These are phyloP conservation scores for Agrochola lota DNA, from an alignment of 2,888 invertebrate genomes.

Conservation along the genomic window DNA sequence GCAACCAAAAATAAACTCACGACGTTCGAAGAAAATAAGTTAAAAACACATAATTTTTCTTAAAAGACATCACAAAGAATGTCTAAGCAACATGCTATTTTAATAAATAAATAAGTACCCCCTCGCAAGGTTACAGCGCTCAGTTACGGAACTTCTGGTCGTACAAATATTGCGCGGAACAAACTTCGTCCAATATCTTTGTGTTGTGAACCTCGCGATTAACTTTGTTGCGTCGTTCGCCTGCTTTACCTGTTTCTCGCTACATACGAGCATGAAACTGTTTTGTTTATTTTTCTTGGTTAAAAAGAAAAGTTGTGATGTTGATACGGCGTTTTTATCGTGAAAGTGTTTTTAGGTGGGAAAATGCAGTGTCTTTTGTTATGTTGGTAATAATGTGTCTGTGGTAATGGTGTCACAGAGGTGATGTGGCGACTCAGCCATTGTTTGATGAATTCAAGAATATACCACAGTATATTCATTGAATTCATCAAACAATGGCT, in stretches of 20 bases:
- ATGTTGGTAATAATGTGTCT: neutral
- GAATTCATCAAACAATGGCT: too few species aligned
- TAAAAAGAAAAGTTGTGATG: conserved; percentile 30
- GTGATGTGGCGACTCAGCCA: too few species aligned
- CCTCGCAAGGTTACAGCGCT: conserved; percentile 12
- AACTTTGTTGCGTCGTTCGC: conserved; percentile 55
- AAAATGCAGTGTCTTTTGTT: neutral
- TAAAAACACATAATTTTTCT: neutral
- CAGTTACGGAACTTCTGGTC: conserved; percentile 25
- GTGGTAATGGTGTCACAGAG: neutral
- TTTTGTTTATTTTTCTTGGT: conserved; percentile 35
- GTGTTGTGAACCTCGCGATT: conserved; percentile 53
- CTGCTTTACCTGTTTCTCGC: conserved; percentile 39
- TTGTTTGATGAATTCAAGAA: neutral
- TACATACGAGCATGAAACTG: conserved; percentile 32
- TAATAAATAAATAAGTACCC: conserved; percentile 32
- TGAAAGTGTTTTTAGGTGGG: conserved; percentile 10
- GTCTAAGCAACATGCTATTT: neutral
- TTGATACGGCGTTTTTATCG: conserved; percentile 31
- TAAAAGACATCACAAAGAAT: neutral
- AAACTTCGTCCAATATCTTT: conserved; percentile 55
- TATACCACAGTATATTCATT: too few species aligned
- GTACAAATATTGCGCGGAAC: conserved; percentile 43
- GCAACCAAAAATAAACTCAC: neutral
- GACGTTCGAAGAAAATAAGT: neutral